Evolutionary conservation across 2,797 vertebrate genomes (phyloP).

Genomic region (Hafferia zeledoni): DNA sequence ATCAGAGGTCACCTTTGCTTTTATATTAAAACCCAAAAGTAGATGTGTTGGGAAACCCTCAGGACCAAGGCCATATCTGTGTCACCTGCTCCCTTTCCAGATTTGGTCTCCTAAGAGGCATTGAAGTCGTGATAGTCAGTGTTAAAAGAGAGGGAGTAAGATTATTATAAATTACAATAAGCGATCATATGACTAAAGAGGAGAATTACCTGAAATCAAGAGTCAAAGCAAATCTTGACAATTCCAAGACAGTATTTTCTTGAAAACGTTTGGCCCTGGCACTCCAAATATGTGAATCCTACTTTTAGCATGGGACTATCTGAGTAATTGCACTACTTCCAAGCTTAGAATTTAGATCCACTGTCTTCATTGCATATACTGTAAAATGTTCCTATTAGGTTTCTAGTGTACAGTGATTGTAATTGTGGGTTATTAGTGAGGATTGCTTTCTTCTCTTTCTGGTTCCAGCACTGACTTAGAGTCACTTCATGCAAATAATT

Average conservation of each 20-base stretch:
- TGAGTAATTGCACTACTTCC: neutral
- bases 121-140: accelerated
- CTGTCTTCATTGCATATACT: neutral
- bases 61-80: neutral
- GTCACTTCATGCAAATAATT: neutral
- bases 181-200: neutral
- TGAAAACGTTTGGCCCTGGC: neutral
- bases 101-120: neutral
- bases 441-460: neutral
- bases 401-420: neutral
- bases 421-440: neutral
- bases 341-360: neutral
- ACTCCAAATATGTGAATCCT: neutral
- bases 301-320: neutral
- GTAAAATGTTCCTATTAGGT: neutral
- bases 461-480: neutral
- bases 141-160: neutral
- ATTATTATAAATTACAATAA: neutral
- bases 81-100: neutral
- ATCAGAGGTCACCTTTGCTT: neutral
- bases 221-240: neutral
- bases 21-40: neutral
- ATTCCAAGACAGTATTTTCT: neutral
- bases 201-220: neutral
- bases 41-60: neutral